Conservation (phyloP, 2,888 invertebrate genomes). For the Heteropelma amictum region DNA sequence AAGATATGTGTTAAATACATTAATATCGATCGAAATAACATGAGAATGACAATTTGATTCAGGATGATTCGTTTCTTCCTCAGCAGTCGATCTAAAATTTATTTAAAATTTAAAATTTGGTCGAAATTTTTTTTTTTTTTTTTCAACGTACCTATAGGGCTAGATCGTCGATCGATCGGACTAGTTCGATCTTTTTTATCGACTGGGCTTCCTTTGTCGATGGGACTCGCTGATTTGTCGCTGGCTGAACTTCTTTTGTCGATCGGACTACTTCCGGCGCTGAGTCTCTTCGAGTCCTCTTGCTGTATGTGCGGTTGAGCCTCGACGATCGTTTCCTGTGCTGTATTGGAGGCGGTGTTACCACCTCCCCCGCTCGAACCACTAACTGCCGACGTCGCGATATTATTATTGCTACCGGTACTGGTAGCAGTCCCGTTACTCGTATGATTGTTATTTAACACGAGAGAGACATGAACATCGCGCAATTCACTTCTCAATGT, state of each 20-base stretch:
- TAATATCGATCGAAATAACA: too few relatives aligned
- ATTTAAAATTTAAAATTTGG: too few relatives aligned
- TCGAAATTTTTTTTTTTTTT: not conserved
- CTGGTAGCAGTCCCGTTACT: slow-evolving; percentile 67
- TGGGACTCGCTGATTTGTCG: slow-evolving; percentile 78
- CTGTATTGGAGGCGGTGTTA: slow-evolving; percentile 63
- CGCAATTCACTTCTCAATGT: slow-evolving; percentile 80
- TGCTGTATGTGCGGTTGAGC: slow-evolving; percentile 61
- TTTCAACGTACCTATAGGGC: slow-evolving; percentile 64
- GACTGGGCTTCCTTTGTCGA: slow-evolving; percentile 77
- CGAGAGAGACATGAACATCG: slow-evolving; percentile 78
- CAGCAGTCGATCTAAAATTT: too few relatives aligned
- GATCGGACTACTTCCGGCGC: slow-evolving; percentile 73
- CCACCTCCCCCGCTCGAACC: slow-evolving; percentile 59
- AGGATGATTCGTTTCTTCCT: too few relatives aligned
- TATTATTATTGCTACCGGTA: slow-evolving; percentile 72
- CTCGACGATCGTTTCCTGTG: slow-evolving; percentile 65
- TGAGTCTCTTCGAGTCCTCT: slow-evolving; percentile 69
- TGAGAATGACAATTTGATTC: too few relatives aligned
- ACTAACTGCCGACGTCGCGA: slow-evolving; percentile 65
- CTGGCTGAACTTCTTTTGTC: slow-evolving; percentile 75
- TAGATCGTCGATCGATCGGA: slow-evolving; percentile 66
- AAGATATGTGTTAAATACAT: too few relatives aligned
- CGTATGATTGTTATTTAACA: slow-evolving; percentile 70
- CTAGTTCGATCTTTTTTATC: slow-evolving; percentile 71